Base-by-base conservation (phyloP, 1,140 invertebrate species). In the Anadara kagoshimensis region DNA sequence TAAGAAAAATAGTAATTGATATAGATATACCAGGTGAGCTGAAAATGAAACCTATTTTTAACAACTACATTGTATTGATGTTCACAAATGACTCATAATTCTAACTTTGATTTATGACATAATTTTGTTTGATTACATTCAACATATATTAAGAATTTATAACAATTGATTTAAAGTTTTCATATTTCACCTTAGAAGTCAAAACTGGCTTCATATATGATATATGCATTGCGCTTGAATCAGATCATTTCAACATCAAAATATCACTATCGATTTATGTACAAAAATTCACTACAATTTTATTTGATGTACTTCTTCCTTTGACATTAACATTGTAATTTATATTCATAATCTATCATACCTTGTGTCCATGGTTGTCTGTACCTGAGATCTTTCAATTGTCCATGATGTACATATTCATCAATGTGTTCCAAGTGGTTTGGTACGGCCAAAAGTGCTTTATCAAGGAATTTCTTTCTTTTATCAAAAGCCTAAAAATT, bases 341-440 rank as follows among this genome's bases (percentile, higher is more conserved):
- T n/a, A n/a, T n/a, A n/a, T n/a, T n/a, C n/a, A n/a, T n/a, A 24
- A n/a, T 14, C 18, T n/a, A 3, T n/a, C 26, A 47, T 57, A 67
- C 65, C 65, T 57, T 53, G 56, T 57, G 20, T 58, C 65, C 65
- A 67, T 44, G 65, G 65, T 20, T 67, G 14, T 24, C 65, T 67
- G 20, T 43, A 67, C n/a, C n/a, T 67, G 18, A 7, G 20, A 56
- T 67, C 65, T 8, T 41, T 26, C 36, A 67, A 22, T n/a, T 51
- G 43, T 1, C 65, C 65, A 20, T 45, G 18, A 67, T 71, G 69
- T 41, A 22, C 44, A 16, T 71, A 71, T 29, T 22, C 20, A 20
- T 71, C 69, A 10, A 71, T 44, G 29, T 56, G 58, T 16, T 71
- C 61, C 29, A 71, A 45, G 47, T 71, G 69, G 16, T 63, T 49